Conservation (phyloP, 1,140 invertebrate genomes). For the Zaprionus gabonicus region DNA sequence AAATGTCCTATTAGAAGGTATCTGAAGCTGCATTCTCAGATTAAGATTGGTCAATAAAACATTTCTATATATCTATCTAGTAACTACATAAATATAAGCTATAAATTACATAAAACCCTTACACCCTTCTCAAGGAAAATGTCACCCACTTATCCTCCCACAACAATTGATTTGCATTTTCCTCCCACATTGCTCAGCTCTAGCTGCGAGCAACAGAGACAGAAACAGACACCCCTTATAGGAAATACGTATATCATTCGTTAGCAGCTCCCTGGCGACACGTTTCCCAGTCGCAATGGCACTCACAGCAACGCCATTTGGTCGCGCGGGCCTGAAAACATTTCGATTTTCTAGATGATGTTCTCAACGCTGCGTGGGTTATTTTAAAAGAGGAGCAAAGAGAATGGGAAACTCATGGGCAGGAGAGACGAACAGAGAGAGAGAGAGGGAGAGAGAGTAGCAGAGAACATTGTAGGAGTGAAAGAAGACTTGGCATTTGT, state of each 20-base stretch:
- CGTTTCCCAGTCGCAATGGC: conserved; percentile 36
- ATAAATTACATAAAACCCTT: too few species aligned
- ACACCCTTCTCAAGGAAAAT: too few species aligned
- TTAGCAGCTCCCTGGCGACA: conserved; percentile 41
- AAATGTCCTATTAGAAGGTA: too few species aligned
- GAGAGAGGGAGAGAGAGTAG: background rate
- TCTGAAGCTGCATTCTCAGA: too few species aligned
- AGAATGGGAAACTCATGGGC: background rate
- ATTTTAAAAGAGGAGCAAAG: conserved; percentile 44
- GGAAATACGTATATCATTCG: background rate
- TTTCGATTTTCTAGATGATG: conserved; percentile 40
- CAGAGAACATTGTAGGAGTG: too few species aligned
- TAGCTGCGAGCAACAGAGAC: background rate
- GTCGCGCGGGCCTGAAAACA: conserved; percentile 12
- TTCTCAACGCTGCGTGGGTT: conserved; percentile 61
- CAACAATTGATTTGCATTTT: conserved; percentile 3
- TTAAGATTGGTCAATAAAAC: too few species aligned
- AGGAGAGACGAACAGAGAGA: background rate
- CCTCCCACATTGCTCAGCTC: background rate
- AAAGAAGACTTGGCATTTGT: conserved; percentile 47
- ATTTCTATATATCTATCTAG: too few species aligned
- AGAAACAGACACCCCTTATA: conserved; percentile 37
- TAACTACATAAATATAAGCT: too few species aligned
- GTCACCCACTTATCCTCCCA: background rate
- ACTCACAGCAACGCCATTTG: background rate